Percentiles rank a stretch among this genome's conserved stretches.
These are phyloP conservation scores for Pectinophora gossypiella DNA, from an alignment of 1,140 invertebrate species.

Conservation along the genomic window DNA sequence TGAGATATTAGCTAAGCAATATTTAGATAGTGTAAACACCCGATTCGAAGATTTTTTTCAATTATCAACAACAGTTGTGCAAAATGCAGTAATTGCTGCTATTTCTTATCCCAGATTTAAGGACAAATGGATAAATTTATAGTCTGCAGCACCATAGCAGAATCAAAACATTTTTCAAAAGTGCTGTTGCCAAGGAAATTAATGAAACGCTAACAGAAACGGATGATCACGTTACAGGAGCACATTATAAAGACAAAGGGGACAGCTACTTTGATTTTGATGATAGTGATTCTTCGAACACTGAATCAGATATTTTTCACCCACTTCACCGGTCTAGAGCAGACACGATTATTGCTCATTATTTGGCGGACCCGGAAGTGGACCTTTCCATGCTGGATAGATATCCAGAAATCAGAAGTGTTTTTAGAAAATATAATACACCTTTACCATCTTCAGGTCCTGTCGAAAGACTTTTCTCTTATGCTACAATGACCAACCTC, in stretches of 20 bases:
- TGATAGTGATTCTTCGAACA: not conserved
- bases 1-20: conserved; percentile 8
- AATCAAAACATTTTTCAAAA: not conserved
- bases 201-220: not conserved
- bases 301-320: not conserved
- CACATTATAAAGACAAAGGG: not conserved
- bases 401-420: conserved; percentile 21
- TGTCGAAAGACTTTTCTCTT: conserved; percentile 37
- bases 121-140: conserved; percentile 12
- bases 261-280: not conserved
- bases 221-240: not conserved
- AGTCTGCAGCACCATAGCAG: not conserved
- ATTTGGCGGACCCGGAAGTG: not conserved
- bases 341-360: not conserved
- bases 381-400: not conserved
- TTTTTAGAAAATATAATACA: conserved; percentile 36
- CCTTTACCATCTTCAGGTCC: conserved; percentile 35
- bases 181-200: not conserved
- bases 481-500: conserved; percentile 28
- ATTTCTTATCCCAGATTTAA: conserved; percentile 3
- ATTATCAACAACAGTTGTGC: conserved; percentile 6
- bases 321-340: not conserved
- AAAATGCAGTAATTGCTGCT: conserved; percentile 11
- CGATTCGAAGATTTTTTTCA: conserved; percentile 15
- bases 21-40: conserved; percentile 13